Base-by-base conservation (phyloP, 2,888 invertebrate species). In the Dioctria rufipes region DNA sequence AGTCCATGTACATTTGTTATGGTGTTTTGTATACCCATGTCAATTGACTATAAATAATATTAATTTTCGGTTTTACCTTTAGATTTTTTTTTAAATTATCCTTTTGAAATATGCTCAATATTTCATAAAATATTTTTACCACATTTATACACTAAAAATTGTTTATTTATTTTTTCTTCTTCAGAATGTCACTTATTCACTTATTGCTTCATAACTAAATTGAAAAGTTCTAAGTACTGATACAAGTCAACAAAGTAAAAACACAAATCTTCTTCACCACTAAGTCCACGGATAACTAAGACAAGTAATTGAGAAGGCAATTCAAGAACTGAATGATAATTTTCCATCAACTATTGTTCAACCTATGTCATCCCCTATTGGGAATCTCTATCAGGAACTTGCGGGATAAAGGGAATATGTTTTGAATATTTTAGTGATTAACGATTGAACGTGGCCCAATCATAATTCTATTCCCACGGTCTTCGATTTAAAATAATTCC, bases 381-480 rank as follows among this genome's bases (percentile, higher is more conserved):
- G 25, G 25, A 75, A 25, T 13, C 40, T 11, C 42, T 13, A 37
- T 25, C 8, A 46, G 60, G 25, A 40, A 61, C 3, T 8, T 25
- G 61, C n/a, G 60, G 9, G 37, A n/a, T 11, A 40, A 43, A 63
- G 13, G 39, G 46, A 43, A 13, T 3, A n/a, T 39, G 60, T 67
- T 80, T 82, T 79, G 61, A 82, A 82, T 82, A 80, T 82, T 82
- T 80, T 40, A 82, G 42, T 67, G 9, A 43, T 65, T 67, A 61
- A 65, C 66, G 66, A 78, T 46, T 4, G 51, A 25, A 82, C 80
- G 82, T 82, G 80, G 82, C 78, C 82, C 82, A 82, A 82, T 82
- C 78, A 54, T 42, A 65, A 60, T 39, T 49, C 40, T 39, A 69
- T 80, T 82, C 80, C 71, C 80, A 82, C 80, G 75, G 51, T 69